phyloP scores from a whole-genome alignment of 2,797 vertebrate species.

The Mastacembelus armatus region DNA sequence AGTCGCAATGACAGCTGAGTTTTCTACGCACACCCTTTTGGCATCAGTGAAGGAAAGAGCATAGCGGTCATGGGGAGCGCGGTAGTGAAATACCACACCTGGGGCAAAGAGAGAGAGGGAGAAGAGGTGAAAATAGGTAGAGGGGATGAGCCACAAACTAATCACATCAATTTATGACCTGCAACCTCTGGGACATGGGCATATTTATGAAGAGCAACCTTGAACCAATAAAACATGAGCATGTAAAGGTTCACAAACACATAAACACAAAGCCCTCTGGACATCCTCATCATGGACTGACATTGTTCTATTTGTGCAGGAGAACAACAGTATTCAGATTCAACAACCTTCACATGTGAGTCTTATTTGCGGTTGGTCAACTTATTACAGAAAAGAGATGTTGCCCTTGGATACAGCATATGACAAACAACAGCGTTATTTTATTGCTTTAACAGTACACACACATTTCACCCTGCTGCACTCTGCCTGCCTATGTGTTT shows the following conservation, averaged over 20 bases:
- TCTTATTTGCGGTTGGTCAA: conserved; percentile 61
- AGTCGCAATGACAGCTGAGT: conserved; percentile 88
- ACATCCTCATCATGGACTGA: conserved; percentile 49
- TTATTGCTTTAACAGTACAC: conserved; percentile 50
- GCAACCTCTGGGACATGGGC: conserved; percentile 18
- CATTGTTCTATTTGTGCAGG: conserved; percentile 52
- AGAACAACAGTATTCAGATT: conserved; percentile 34
- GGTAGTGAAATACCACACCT: conserved; percentile 97
- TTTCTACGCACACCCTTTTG: conserved; percentile 87
- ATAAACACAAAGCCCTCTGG: conserved; percentile 41
- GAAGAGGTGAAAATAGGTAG: neutral
- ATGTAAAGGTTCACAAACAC: conserved; percentile 18
- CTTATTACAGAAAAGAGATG: conserved; percentile 45
- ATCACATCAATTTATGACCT: conserved; percentile 10
- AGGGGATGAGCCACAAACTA: neutral
- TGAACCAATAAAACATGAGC: conserved; percentile 30
- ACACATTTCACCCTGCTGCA: conserved; percentile 42
- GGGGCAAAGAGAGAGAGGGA: conserved; percentile 41
- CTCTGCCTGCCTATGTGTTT: neutral
- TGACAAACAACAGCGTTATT: conserved; percentile 57
- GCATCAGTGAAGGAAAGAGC: conserved; percentile 88
- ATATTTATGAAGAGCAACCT: conserved; percentile 46
- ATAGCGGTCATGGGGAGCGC: conserved; percentile 90
- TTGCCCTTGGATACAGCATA: conserved; percentile 64
- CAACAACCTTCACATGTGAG: conserved; percentile 26